Base-by-base conservation (phyloP, 2,113 vertebrate genomes). In the Loxodonta africana region DNA sequence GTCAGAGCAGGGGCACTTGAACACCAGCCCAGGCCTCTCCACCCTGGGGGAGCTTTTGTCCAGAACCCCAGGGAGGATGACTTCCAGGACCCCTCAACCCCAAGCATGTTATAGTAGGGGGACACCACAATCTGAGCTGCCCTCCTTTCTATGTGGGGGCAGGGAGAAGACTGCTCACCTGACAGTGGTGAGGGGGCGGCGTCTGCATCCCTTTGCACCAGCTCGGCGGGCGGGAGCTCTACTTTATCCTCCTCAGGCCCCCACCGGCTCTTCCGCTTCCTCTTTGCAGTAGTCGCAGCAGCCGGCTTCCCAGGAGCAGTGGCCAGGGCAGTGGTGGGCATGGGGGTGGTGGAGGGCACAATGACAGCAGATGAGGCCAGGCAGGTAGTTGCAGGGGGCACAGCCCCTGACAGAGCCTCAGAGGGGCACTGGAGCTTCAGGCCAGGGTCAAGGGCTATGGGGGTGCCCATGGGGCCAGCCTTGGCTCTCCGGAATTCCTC, bases 251-350 rank as follows among this genome's bases (percentile, higher is more conserved):
- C 99, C 90, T 99, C 99, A 0, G 99, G 99, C 1, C 99, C 99
- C 99, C 99, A 99, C 37, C 99, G 98, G 97, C 99, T 99, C 98
- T 99, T 99, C 92, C 99, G 98, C 97, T 99, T 99, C 95, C 99
- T 99, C 93, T 99, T 99, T 4, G 98, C 94, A 9, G 97, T 91
- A 0, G 98, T 0, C 0, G 76, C 69, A 0, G 98, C 60, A 10
- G 96, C 18, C 0, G 94, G 83, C 71, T 97, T 98, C 6, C 97
- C 96, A 0, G 76, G 91, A 28, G 95, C 26, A 21, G n/a, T 25
- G 37, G 91, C 46, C 0, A 69, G 25, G 17, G 94, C 53, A 65
- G 97, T 28, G 4, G 89, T 90, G 0, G 95, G 82, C 2, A 95
- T 46, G 0, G 97, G 95, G 1, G 76, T 96, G n/a, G 94, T 10